Base-by-base conservation (phyloP, 2,797 vertebrate species). In the Threskiornis aethiopicus region DNA sequence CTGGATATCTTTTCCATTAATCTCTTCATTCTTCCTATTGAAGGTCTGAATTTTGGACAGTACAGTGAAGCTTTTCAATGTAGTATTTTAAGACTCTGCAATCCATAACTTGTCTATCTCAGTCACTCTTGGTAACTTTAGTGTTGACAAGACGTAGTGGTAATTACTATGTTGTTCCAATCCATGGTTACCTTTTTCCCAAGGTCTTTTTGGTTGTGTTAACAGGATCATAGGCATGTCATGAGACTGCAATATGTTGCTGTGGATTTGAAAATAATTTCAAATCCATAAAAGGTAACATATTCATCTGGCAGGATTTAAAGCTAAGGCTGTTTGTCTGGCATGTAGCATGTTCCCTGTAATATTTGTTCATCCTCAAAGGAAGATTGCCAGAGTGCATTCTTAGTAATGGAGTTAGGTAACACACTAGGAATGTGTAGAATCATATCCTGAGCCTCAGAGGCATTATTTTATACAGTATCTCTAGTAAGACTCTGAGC, bases 331-430 rank as follows among this genome's bases (percentile, higher is more conserved):
- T 87, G 75, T 97, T 94, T 97, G 59, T 94, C 87, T 97, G 92
- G 77, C 46, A 84, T 55, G 58, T 70, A 92, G 41, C 57, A 72
- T 96, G 86, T 97, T 96, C 90, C 84, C 92, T 97, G 75, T 87
- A 97, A 67, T 93, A 95, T 85, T 93, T 98, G 78, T 42, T 96
- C 91, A 93, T 96, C 66, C 94, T 94, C 78, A 90, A 76, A 89
- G 81, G 85, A 89, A 95, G 66, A 77, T 70, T 89, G 79, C 55
- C 91, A 81, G 81, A 88, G 72, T 87, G 84, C 17, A 16, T 85
- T 81, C 84, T 93, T 95, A 72, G 54, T 83, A 96, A 92, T 70
- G 41, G 73, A 72, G 37, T 75, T 91, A 64, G 77, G 67, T 83
- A 96, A 87, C 73, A 66, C 39, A 10, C 54, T 29, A 82, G 58